Conservation (phyloP, 2,113 vertebrate species). For the Ovis canadensis region DNA sequence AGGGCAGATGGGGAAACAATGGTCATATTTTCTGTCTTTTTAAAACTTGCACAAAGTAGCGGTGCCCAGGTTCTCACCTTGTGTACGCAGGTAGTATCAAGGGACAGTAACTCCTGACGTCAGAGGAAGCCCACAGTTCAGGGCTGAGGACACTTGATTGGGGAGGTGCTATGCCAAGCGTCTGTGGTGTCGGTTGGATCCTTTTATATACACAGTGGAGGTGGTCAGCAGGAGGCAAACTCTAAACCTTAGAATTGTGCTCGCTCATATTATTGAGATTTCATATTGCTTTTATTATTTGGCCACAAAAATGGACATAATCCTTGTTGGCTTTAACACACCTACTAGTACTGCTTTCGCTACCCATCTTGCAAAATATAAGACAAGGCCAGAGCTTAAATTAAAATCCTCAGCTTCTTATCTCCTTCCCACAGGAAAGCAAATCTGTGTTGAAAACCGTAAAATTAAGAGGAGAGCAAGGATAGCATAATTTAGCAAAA, state of each 20-base stretch:
- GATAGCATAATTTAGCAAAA: slow-evolving; percentile 92
- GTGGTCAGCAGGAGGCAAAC: slow-evolving; percentile 43
- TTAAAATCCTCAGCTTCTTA: slow-evolving; percentile 94
- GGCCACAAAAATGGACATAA: slow-evolving; percentile 79
- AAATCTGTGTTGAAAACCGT: slow-evolving; percentile 97
- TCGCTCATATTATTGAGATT: slow-evolving; percentile 71
- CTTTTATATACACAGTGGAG: not conserved
- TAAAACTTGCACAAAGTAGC: not conserved
- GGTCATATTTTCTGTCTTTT: not conserved
- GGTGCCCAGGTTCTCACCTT: not conserved
- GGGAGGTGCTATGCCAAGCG: rapidly evolving
- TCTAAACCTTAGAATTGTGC: slow-evolving; percentile 54
- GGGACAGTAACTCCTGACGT: slow-evolving; percentile 17
- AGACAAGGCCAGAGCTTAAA: slow-evolving; percentile 90
- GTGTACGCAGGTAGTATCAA: rapidly evolving
- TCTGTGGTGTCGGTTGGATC: slow-evolving; percentile 29
- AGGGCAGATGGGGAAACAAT: not conserved
- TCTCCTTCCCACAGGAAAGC: slow-evolving; percentile 95
- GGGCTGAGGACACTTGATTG: not conserved
- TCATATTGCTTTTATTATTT: slow-evolving; percentile 79
- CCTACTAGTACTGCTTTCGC: slow-evolving; percentile 75
- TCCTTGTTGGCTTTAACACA: slow-evolving; percentile 79
- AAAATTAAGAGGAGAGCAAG: slow-evolving; percentile 94
- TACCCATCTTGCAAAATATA: slow-evolving; percentile 84
- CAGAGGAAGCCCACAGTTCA: not conserved